Conservation (phyloP, 2,797 vertebrate genomes). For the Numenius phaeopus region DNA sequence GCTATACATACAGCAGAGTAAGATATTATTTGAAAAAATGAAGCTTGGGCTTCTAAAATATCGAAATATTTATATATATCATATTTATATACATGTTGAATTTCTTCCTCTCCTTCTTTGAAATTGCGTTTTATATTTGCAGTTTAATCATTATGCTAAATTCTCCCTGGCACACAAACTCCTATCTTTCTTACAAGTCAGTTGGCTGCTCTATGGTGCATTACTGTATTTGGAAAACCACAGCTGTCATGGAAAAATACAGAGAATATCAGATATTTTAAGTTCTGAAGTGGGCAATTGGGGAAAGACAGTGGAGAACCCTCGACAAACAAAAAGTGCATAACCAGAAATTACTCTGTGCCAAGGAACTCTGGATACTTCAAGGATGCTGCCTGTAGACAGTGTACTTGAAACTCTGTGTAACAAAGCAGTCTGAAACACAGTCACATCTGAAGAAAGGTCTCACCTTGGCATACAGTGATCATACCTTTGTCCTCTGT, state of each 20-base stretch:
- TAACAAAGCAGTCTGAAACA: background rate
- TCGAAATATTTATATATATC: background rate
- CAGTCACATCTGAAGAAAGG: background rate
- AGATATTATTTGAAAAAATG: background rate
- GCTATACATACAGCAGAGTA: background rate
- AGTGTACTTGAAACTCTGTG: background rate
- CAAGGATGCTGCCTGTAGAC: background rate
- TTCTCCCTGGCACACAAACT: conserved; percentile 20
- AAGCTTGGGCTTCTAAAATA: background rate
- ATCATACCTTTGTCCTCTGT: background rate
- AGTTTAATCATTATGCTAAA: conserved; percentile 10
- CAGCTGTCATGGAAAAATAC: conserved; percentile 31
- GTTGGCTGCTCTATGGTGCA: conserved; percentile 17
- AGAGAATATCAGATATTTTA: background rate
- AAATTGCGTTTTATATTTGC: conserved; percentile 9
- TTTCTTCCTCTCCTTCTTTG: background rate
- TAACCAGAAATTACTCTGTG: background rate
- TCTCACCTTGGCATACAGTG: background rate
- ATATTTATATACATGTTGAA: background rate
- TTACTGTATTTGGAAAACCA: conserved; percentile 26
- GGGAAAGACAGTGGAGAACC: background rate
- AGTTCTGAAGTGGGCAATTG: background rate
- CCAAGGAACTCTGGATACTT: background rate
- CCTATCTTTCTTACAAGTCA: conserved; percentile 7
- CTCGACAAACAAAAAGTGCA: background rate